phyloP scores from a whole-genome alignment of 2,888 invertebrate genomes.

The Belgica antarctica region DNA sequence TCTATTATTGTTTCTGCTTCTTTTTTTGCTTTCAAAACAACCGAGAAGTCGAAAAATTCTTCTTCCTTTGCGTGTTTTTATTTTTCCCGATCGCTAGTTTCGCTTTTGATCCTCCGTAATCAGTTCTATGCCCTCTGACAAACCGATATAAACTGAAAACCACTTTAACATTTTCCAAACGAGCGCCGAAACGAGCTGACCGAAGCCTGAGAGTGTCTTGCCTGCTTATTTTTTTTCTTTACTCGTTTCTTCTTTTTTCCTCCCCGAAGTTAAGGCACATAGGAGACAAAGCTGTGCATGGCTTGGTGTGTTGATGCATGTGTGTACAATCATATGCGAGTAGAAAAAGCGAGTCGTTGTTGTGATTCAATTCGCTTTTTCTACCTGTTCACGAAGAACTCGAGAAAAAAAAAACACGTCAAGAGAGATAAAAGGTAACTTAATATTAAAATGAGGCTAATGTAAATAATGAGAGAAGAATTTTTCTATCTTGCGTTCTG shows the following conservation, averaged over 20 bases:
- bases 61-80: not conserved
- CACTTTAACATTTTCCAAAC: constrained; percentile 51
- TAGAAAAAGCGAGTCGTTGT: not conserved
- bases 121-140: constrained; percentile 55
- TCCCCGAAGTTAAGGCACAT: constrained; percentile 16
- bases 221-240: not conserved
- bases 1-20: not conserved
- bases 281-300: not conserved
- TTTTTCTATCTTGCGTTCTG: not conserved
- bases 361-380: constrained; percentile 22
- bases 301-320: not conserved
- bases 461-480: constrained; percentile 18
- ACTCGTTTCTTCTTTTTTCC: constrained; percentile 23
- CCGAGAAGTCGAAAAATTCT: not conserved
- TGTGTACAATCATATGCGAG: constrained; percentile 19
- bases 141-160: constrained; percentile 57
- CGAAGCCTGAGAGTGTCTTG: constrained; percentile 22
- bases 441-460: constrained; percentile 26
- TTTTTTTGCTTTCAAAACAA: not conserved
- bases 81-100: not conserved
- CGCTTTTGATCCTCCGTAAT: constrained; percentile 40
- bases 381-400: constrained; percentile 19
- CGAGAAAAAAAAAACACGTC: not conserved
- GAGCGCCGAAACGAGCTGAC: constrained; percentile 27
- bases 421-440: constrained; percentile 22